Evolutionary conservation across 1,140 invertebrate species (phyloP), one percentile per base, ranked within the genome.

Genomic region (Drosophila aff.): DNA sequence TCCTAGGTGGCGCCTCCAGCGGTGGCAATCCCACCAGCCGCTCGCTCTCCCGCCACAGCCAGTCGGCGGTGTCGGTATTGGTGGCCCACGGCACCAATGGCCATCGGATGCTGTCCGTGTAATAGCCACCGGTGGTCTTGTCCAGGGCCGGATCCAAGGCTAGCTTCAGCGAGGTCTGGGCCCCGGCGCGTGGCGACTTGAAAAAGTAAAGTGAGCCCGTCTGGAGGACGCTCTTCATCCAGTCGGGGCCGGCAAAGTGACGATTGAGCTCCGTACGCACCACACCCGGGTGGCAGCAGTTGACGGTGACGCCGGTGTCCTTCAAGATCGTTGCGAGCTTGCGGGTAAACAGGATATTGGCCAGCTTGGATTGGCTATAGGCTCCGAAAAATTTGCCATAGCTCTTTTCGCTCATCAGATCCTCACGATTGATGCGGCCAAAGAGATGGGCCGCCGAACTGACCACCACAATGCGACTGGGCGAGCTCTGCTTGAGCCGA

Each of bases 91-190:
- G 76, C 16, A 90, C 50, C 26, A 92, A 16, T 0, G 87, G 84
- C 3, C 62, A 81, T 0, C 76, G 78, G 28, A 91, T 85, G 79
- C 95, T 96, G 66, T 96, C 96, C 66, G 95, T 94, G 78, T 92
- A 91, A 53, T 81, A 92, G 58, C 91, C 93, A 94, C 96, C 94
- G 94, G 87, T 95, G 95, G 93, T 95, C 95, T 15, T 95, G 82
- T 69, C 96, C 96, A 79, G 95, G 95, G 86, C 95, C 93, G 74
- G 96, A 91, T 96, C 95, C 1, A 97, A 92, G 4, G 96, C 95
- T 87, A 97, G 97, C 83, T 97, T 95, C 46, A 98, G 93, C 3
- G 95, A 95, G 2, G 97, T 97, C 92, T 97, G 97, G 10, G 96
- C 96, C 1, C 97, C 97, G 78, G 96, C 94, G 74, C 94, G 94